A percentile compares a stretch with the other conserved stretches of the same genome.
These are phyloP conservation scores for Leptinotarsa texana DNA, from an alignment of 1,140 invertebrate species.

Conservation along the genomic window DNA sequence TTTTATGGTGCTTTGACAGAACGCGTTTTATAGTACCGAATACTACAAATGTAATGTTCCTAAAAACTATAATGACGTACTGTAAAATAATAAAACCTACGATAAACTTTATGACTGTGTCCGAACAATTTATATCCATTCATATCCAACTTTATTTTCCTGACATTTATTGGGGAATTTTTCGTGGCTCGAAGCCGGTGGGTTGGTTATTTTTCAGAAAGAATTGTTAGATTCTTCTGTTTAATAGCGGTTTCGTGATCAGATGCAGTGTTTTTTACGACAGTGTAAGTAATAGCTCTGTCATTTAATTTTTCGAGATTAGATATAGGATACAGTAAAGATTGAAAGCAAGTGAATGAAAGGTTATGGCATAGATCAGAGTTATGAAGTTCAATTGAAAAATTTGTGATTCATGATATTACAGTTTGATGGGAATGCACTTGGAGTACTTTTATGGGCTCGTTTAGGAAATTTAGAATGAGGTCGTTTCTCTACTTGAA, in stretches of 20 bases:
- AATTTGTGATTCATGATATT: too few relatives aligned
- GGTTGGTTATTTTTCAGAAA: neutral
- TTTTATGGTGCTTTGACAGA: too few relatives aligned
- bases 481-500: too few relatives aligned
- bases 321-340: neutral
- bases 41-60: neutral
- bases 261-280: slow-evolving; percentile 2
- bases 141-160: slow-evolving; percentile 11
- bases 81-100: slow-evolving; percentile 15
- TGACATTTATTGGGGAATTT: slow-evolving; percentile 29
- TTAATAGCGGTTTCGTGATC: neutral
- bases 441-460: too few relatives aligned
- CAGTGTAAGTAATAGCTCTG: neutral
- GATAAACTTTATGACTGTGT: neutral
- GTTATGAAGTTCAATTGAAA: too few relatives aligned
- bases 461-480: too few relatives aligned
- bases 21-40: neutral
- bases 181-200: neutral
- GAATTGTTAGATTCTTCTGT: neutral
- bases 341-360: neutral
- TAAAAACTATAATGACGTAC: neutral
- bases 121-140: slow-evolving; percentile 2
- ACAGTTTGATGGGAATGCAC: too few relatives aligned
- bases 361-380: neutral
- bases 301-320: neutral